Evolutionary conservation across 35 echinoderm and acorn worm genomes (phyloP).

Genomic region (Amphiura filiformis): DNA sequence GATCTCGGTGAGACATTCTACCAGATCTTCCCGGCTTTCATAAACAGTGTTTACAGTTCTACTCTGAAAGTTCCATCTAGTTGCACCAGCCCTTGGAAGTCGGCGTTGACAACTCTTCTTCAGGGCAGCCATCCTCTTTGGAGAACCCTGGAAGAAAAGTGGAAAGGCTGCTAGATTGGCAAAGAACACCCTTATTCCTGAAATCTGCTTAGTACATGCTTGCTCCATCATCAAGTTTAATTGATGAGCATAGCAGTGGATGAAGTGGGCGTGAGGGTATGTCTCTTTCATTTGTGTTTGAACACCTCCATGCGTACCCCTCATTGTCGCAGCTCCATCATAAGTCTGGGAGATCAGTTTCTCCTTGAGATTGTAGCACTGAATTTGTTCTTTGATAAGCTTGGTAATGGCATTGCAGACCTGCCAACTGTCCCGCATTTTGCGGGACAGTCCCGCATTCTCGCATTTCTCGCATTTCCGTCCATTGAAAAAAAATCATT

Average conservation of each 20-base stretch:
- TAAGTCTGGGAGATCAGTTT: background rate
- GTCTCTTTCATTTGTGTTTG: background rate
- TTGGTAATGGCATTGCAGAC: too few relatives aligned
- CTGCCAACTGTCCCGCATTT: too few relatives aligned
- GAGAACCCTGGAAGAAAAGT: background rate
- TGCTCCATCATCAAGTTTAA: background rate
- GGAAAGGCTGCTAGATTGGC: background rate
- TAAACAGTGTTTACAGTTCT: background rate
- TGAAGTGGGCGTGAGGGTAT: background rate
- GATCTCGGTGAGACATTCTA: background rate
- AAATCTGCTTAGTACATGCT: background rate
- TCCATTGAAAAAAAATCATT: too few relatives aligned
- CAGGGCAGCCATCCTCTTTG: background rate
- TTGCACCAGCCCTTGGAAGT: background rate
- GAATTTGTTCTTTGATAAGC: background rate
- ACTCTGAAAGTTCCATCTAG: background rate
- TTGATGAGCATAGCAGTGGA: background rate
- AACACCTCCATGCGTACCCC: background rate
- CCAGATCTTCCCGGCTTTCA: background rate
- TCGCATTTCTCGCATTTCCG: too few relatives aligned
- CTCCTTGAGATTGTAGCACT: background rate
- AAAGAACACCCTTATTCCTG: background rate
- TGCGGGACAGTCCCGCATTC: too few relatives aligned
- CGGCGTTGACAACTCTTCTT: background rate
- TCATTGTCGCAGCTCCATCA: background rate